Percentiles rank a stretch among this genome's conserved stretches.
phyloP scores from a whole-genome alignment of 2,797 vertebrate genomes.

The Xenops minutus region DNA sequence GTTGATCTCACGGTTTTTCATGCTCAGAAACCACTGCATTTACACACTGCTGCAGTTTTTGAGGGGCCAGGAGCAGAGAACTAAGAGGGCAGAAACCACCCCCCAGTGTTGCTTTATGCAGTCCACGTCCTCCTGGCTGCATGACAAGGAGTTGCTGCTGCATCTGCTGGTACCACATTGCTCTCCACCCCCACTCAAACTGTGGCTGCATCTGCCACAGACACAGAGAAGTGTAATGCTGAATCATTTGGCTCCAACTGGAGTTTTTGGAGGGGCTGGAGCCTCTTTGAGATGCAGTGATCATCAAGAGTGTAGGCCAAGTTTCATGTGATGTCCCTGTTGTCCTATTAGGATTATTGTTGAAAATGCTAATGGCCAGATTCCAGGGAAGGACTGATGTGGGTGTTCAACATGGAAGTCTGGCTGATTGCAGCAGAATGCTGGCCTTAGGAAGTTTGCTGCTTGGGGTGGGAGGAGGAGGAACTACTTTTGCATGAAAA shows the following conservation, averaged over 20 bases:
- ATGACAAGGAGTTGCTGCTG: background rate
- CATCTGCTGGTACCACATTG: background rate
- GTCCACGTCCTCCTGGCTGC: background rate
- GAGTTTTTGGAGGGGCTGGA: background rate
- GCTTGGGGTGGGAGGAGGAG: background rate
- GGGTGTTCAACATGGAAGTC: background rate
- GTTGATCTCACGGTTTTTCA: rapidly evolving
- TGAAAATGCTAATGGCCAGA: background rate
- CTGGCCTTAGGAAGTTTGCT: background rate
- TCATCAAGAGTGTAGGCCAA: background rate
- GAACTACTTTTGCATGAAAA: background rate
- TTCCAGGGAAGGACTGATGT: background rate
- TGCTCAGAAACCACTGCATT: background rate
- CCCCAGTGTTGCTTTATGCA: background rate
- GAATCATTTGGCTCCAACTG: background rate
- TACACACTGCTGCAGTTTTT: background rate
- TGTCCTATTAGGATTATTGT: background rate
- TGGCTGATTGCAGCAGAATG: background rate
- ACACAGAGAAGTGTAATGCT: rapidly evolving
- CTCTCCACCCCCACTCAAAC: background rate
- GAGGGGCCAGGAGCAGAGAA: background rate
- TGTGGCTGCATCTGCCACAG: background rate
- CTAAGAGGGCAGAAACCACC: background rate
- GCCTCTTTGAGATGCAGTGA: background rate
- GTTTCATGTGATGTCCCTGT: background rate